A percentile compares a stretch with the other conserved stretches of the same genome.
phyloP scores from a whole-genome alignment of 2,888 invertebrate species.

The Hesperia comma region DNA sequence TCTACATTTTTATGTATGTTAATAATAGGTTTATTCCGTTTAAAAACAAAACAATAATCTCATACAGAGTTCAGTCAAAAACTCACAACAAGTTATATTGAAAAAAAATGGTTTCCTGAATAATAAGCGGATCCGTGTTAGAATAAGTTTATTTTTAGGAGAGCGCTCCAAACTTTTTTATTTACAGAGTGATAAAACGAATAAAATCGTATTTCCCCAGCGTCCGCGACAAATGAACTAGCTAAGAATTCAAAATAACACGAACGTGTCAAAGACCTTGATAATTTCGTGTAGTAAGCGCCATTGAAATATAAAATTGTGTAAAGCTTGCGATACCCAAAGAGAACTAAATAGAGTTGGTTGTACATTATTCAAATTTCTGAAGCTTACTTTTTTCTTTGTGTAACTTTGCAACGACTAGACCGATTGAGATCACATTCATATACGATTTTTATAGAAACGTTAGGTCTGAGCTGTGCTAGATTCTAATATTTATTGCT shows the following conservation, averaged over 20 bases:
- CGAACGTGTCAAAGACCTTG: slow-evolving; percentile 77
- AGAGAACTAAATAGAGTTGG: background rate
- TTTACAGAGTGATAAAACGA: slow-evolving; percentile 43
- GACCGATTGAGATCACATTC: too few species aligned
- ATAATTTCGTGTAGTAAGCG: slow-evolving; percentile 61
- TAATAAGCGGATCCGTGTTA: too few species aligned
- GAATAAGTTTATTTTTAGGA: background rate
- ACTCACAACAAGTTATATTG: too few species aligned
- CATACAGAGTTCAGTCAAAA: too few species aligned
- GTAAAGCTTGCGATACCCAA: slow-evolving; percentile 9
- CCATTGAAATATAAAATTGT: slow-evolving; percentile 50
- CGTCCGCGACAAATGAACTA: slow-evolving; percentile 66
- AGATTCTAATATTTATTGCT: too few species aligned
- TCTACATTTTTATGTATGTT: too few species aligned
- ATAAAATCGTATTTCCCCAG: slow-evolving; percentile 45
- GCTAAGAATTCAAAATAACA: slow-evolving; percentile 62
- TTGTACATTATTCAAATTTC: background rate
- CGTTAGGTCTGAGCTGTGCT: too few species aligned
- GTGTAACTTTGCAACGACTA: too few species aligned
- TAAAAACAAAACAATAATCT: too few species aligned
- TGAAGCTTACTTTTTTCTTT: background rate
- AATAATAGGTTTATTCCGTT: too few species aligned
- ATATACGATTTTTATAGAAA: too few species aligned
- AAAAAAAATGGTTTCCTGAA: too few species aligned
- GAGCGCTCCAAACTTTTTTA: background rate